These are phyloP conservation scores for Drosophila dives DNA, from an alignment of 2,888 invertebrate genomes.

Conservation along the genomic window DNA sequence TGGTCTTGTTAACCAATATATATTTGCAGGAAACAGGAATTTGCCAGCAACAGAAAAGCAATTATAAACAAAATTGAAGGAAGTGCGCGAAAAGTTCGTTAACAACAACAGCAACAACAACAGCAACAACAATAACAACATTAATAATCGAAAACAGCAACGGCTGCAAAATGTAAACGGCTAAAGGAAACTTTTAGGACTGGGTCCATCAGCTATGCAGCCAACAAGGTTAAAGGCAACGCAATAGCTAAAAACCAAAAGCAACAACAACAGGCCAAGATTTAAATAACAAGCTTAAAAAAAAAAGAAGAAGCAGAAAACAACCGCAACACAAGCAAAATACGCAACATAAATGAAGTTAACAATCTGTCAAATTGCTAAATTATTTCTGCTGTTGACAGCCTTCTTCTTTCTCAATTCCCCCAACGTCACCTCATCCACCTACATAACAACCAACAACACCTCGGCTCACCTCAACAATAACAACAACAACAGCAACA, in stretches of 20 bases:
- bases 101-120: conserved; percentile 29
- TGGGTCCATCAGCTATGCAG: conserved; percentile 56
- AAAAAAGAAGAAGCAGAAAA: conserved; percentile 30
- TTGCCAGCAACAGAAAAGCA: conserved; percentile 49
- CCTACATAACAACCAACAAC: conserved; percentile 10
- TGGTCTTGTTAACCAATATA: not conserved
- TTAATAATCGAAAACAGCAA: conserved; percentile 31
- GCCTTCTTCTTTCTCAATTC: conserved; percentile 83
- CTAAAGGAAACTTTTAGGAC: conserved; percentile 33
- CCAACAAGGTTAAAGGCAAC: conserved; percentile 40
- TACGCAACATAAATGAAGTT: conserved; percentile 84
- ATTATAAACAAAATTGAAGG: conserved; percentile 66
- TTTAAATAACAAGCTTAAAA: conserved; percentile 7
- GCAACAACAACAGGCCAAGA: conserved; percentile 21
- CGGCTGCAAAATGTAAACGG: conserved; percentile 66
- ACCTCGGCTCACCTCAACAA: conserved; percentile 13
- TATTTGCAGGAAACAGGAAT: conserved; percentile 51
- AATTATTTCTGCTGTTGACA: conserved; percentile 85
- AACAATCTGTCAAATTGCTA: conserved; percentile 84
- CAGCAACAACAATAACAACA: conserved; percentile 21
- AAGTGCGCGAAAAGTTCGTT: conserved; percentile 43
- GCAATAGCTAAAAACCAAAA: conserved; percentile 15
- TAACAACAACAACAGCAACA: conserved; percentile 22
- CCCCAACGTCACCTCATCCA: conserved; percentile 58
- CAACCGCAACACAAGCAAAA: conserved; percentile 57